These are phyloP conservation scores for Planococcus citri DNA, from an alignment of 1,140 invertebrate genomes.

Conservation along the genomic window DNA sequence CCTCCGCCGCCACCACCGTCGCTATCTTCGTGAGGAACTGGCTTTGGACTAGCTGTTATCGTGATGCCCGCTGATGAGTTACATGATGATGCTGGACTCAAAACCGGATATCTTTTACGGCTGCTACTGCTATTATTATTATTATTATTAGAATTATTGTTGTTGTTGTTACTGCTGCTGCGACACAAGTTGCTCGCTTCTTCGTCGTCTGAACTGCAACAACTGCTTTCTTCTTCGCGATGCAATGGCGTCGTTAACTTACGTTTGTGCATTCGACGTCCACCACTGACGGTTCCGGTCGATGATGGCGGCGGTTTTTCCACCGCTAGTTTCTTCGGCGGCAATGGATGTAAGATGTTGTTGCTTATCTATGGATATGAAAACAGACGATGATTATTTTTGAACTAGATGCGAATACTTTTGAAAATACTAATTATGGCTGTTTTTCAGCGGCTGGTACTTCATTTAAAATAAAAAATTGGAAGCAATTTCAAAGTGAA, in stretches of 20 bases:
- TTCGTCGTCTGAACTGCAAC: slow-evolving; percentile 40
- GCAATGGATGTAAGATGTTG: slow-evolving; percentile 23
- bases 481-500: too few relatives aligned
- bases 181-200: slow-evolving; percentile 35
- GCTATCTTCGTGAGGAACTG: slow-evolving; percentile 28
- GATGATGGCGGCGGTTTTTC: slow-evolving; percentile 21
- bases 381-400: neutral
- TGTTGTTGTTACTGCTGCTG: neutral
- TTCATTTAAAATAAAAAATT: too few relatives aligned
- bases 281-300: neutral
- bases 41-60: slow-evolving; percentile 28
- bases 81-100: slow-evolving; percentile 48
- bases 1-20: slow-evolving; percentile 31
- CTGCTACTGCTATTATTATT: too few relatives aligned
- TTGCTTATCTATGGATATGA: slow-evolving; percentile 12
- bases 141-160: too few relatives aligned
- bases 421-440: too few relatives aligned
- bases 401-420: too few relatives aligned
- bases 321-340: slow-evolving; percentile 25
- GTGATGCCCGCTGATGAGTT: slow-evolving; percentile 33
- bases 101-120: slow-evolving; percentile 35
- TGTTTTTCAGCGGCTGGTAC: too few relatives aligned
- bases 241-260: slow-evolving; percentile 33
- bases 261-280: slow-evolving; percentile 38
- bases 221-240: slow-evolving; percentile 40